A percentile compares a stretch with the other conserved stretches of the same genome.
Conservation (phyloP, 1,140 invertebrate species). For the Drosophila arizonae region DNA sequence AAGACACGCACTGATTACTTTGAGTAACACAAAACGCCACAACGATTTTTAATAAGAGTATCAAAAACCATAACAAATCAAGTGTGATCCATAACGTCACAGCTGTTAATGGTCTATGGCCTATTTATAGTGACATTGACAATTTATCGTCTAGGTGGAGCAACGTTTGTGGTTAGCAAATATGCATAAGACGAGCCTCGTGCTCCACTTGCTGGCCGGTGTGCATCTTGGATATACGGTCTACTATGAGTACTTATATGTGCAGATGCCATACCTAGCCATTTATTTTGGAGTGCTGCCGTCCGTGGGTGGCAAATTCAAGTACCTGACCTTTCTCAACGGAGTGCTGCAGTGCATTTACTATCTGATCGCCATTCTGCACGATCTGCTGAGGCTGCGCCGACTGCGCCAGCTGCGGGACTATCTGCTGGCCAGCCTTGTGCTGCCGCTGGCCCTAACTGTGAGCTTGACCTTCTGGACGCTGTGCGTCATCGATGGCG, state of each 20-base stretch:
- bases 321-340: conserved; percentile 92
- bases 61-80: too few relatives aligned
- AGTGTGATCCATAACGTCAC: neutral
- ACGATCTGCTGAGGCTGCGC: conserved; percentile 87
- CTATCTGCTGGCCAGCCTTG: conserved; percentile 86
- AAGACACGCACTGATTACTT: too few relatives aligned
- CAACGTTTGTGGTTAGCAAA: neutral
- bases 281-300: conserved; percentile 80
- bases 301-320: conserved; percentile 89
- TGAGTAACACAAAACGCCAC: too few relatives aligned
- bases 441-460: conserved; percentile 90
- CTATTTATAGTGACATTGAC: too few relatives aligned
- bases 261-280: conserved; percentile 85
- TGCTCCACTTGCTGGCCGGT: conserved; percentile 86
- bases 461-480: conserved; percentile 94
- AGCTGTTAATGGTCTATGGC: too few relatives aligned
- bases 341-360: conserved; percentile 89
- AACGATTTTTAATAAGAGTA: too few relatives aligned
- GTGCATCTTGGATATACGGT: conserved; percentile 87
- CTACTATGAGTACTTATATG: conserved; percentile 88
- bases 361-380: conserved; percentile 87
- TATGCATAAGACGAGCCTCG: neutral
- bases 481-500: conserved; percentile 91
- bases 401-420: conserved; percentile 88
- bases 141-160: too few relatives aligned